A percentile compares a stretch with the other conserved stretches of the same genome.
Conservation (phyloP, 2,888 invertebrate genomes). For the Colletes collaris region DNA sequence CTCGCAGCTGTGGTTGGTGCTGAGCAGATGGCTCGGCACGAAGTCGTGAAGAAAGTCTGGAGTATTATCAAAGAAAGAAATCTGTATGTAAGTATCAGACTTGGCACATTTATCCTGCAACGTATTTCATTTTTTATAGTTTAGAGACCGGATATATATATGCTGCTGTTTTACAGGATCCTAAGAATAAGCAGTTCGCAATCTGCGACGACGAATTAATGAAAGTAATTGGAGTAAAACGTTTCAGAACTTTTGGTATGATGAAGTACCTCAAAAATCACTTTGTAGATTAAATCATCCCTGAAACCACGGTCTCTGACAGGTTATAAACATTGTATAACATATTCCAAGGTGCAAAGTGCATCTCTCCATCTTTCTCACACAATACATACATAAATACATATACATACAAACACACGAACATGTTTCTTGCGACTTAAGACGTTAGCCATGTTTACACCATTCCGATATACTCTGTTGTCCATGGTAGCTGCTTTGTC, state of each 20-base stretch:
- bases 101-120: neutral
- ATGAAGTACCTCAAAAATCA: slow-evolving; percentile 97
- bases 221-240: slow-evolving; percentile 95
- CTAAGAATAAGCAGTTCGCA: slow-evolving; percentile 97
- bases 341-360: slow-evolving; percentile 71
- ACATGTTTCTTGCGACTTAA: slow-evolving; percentile 70
- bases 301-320: slow-evolving; percentile 67
- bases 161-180: slow-evolving; percentile 86
- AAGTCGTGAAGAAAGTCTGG: slow-evolving; percentile 96
- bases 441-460: slow-evolving; percentile 69
- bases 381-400: slow-evolving; percentile 72
- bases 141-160: neutral
- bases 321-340: slow-evolving; percentile 74
- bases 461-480: slow-evolving; percentile 67
- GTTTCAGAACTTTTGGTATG: slow-evolving; percentile 98
- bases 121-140: neutral
- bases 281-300: slow-evolving; percentile 87
- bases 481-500: slow-evolving; percentile 64
- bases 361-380: slow-evolving; percentile 75
- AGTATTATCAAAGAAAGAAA: slow-evolving; percentile 94
- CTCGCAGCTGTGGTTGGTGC: slow-evolving; percentile 93
- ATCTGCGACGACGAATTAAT: slow-evolving; percentile 95
- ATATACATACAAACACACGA: slow-evolving; percentile 64
- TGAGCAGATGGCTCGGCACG: slow-evolving; percentile 93
- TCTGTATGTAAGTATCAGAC: slow-evolving; percentile 85